Evolutionary conservation across 2,797 vertebrate species (phyloP).

Genomic region (Novumbra hubbsi): DNA sequence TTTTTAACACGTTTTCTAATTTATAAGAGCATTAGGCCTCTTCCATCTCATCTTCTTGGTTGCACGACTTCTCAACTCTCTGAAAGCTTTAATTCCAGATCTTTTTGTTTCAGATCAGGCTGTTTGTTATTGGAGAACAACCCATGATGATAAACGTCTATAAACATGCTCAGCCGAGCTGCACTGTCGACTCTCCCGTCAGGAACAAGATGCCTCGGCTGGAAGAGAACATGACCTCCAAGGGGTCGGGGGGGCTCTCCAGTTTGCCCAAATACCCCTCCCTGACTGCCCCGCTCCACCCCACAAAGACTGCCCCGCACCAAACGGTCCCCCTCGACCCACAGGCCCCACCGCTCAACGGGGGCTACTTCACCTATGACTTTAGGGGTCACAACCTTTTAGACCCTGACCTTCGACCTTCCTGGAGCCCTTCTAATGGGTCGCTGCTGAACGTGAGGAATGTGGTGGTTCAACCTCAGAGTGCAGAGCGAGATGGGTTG

Average conservation of each 20-base stretch:
- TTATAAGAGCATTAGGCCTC: too few relatives aligned
- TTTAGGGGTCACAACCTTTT: conserved; percentile 61
- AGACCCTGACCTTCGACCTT: conserved; percentile 43
- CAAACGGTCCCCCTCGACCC: too few relatives aligned
- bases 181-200: conserved; percentile 60
- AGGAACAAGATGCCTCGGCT: conserved; percentile 77
- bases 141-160: conserved; percentile 66
- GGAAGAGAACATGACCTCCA: conserved; percentile 52
- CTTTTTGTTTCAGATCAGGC: conserved; percentile 53
- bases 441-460: conserved; percentile 55
- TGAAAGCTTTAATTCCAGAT: not conserved
- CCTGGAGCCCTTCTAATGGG: conserved; percentile 68
- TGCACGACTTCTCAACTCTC: not conserved
- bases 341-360: conserved; percentile 70
- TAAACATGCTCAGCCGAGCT: conserved; percentile 62
- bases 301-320: conserved; percentile 47
- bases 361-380: conserved; percentile 77
- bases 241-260: conserved; percentile 44
- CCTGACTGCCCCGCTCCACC: conserved; percentile 38
- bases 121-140: conserved; percentile 28
- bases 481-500: conserved; percentile 1
- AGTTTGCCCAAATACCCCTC: conserved; percentile 50
- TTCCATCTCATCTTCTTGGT: too few relatives aligned
- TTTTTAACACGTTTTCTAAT: too few relatives aligned
- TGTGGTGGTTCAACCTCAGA: conserved; percentile 61